Percentiles rank a stretch among this genome's conserved stretches.
These are phyloP conservation scores for Progne subis DNA, from an alignment of 2,113 vertebrate species.

Conservation along the genomic window DNA sequence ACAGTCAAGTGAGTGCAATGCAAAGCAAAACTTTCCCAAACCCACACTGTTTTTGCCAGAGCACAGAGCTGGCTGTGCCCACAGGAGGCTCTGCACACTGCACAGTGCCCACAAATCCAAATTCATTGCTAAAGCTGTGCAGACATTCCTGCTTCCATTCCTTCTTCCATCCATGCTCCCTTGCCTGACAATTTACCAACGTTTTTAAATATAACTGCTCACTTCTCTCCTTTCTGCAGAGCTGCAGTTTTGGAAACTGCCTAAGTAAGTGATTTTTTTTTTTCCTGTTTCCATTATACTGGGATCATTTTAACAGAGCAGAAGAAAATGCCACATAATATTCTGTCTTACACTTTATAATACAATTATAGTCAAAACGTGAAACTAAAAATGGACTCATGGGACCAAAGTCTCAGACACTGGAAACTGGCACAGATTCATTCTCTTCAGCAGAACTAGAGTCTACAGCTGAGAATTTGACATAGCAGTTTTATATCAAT, in stretches of 20 bases:
- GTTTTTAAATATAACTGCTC: background rate
- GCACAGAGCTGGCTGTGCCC: background rate
- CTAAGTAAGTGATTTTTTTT: background rate
- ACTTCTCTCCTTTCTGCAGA: background rate
- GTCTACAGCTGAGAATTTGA: background rate
- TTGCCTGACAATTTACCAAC: background rate
- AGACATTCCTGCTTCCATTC: background rate
- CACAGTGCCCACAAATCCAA: background rate
- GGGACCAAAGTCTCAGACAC: conserved; percentile 8
- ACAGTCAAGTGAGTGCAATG: background rate
- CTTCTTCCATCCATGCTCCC: background rate
- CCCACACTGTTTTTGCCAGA: background rate
- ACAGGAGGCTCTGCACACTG: background rate
- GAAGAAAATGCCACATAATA: conserved; percentile 32
- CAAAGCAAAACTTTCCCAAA: background rate
- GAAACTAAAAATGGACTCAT: conserved; percentile 20
- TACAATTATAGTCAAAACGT: conserved; percentile 1
- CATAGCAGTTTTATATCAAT: background rate
- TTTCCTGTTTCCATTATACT: background rate
- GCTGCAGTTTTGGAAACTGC: conserved; percentile 14
- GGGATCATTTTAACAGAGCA: conserved; percentile 1
- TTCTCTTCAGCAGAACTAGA: background rate
- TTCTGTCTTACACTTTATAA: conserved; percentile 22
- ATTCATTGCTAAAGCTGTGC: background rate
- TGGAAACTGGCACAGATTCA: background rate